A percentile compares a stretch with the other conserved stretches of the same genome.
Conservation (phyloP, 2,113 vertebrate species). For the Thalassoma bifasciatum region DNA sequence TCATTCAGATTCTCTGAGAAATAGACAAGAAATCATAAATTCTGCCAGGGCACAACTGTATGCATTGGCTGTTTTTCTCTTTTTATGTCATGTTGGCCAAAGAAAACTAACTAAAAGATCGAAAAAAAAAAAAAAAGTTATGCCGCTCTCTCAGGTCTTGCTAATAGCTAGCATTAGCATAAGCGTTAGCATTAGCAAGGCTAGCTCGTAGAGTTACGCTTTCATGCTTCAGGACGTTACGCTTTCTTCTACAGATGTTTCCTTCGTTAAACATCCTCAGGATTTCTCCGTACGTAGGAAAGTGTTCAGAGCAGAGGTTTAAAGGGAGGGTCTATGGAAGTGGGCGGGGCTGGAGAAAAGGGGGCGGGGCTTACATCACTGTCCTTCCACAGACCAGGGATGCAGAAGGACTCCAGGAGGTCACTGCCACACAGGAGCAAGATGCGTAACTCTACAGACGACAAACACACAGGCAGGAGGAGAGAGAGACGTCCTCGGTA, state of each 20-base stretch:
- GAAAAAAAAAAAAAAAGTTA: too few species aligned
- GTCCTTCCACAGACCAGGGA: conserved; percentile 98
- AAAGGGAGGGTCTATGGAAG: too few species aligned
- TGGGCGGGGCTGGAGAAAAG: background rate
- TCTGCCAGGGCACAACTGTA: too few species aligned
- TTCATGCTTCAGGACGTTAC: background rate
- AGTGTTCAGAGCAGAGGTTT: background rate
- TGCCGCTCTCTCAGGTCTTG: background rate
- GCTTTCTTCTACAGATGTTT: background rate
- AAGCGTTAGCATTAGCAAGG: conserved; percentile 16
- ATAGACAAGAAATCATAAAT: too few species aligned
- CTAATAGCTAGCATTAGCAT: conserved; percentile 27
- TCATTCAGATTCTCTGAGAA: too few species aligned
- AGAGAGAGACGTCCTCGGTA: conserved; percentile 63
- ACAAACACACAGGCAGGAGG: conserved; percentile 57
- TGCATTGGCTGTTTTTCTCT: too few species aligned
- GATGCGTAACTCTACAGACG: conserved; percentile 93
- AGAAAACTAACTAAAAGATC: too few species aligned
- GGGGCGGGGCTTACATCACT: conserved; percentile 87
- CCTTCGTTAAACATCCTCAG: conserved; percentile 24
- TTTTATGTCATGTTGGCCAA: too few species aligned
- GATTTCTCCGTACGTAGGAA: background rate
- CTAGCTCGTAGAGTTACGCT: background rate
- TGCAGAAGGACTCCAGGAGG: conserved; percentile 98
- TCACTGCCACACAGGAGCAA: conserved; percentile 97